Evolutionary conservation across 2,888 invertebrate species (phyloP), one percentile per base, ranked within the genome.

Genomic region (Ennomos fuscantarius): DNA sequence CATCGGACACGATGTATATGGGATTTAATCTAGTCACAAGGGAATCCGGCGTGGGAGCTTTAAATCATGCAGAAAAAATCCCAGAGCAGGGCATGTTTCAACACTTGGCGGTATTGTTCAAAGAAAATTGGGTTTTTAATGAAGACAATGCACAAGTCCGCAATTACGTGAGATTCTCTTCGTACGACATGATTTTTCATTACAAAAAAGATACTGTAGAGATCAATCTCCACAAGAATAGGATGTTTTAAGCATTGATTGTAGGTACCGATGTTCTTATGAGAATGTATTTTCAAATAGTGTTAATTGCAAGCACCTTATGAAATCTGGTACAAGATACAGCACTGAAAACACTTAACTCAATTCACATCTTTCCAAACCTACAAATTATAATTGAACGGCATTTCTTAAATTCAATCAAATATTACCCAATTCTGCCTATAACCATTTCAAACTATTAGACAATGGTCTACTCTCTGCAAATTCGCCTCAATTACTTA

Each of bases 41-140:
- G 84, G 87, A 87, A 87, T 84, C 78, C 66, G 75, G 69, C 80
- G 86, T 87, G 87, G 78, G 87, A 87, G 86, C 76, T 58, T 43
- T 70, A 64, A 69, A 82, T 81, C 76, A 74, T 79, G 76, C 72
- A 76, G 78, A 86, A 87, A 84, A 87, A 86, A 80, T 84, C 85
- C 72, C 82, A 82, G 77, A 75, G 74, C 79, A 76, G 76, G 76
- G 71, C 72, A 57, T 62, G 73, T 87, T 87, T 73, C 87, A 77
- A 81, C 84, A 87, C 70, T 62, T 68, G 51, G 59, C 54, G 61
- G 80, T 78, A 86, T 87, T 87, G 86, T 87, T 80, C 73, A 62
- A 64, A 74, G 69, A 69, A 79, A 79, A 80, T 78, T 72, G 65
- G 70, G 62, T 57, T 63, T 75, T 73, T 76, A 71, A 74, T 70